phyloP scores from a whole-genome alignment of 2,113 vertebrate species.

The Carettochelys insculpta region DNA sequence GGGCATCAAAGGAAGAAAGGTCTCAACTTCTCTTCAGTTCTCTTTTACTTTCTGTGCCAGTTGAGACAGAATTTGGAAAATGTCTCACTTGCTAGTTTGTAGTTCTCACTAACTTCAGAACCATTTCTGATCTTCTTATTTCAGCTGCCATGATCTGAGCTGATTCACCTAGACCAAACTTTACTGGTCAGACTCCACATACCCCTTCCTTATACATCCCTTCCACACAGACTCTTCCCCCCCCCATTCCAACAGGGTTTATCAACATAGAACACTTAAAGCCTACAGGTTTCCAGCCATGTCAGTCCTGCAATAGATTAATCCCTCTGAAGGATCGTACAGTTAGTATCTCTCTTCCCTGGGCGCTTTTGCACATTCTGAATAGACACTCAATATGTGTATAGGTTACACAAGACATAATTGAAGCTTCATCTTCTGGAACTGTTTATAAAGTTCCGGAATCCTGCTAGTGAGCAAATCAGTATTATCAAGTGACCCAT shows the following conservation, averaged over 20 bases:
- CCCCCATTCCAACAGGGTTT: too few species aligned
- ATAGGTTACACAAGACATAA: background rate
- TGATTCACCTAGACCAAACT: background rate
- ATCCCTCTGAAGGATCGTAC: background rate
- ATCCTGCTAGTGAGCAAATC: too few species aligned
- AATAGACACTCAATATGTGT: background rate
- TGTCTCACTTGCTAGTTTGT: background rate
- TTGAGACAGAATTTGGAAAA: background rate
- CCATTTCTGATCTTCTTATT: background rate
- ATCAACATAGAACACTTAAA: too few species aligned
- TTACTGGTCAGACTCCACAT: background rate
- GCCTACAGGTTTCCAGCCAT: background rate
- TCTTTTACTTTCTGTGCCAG: background rate
- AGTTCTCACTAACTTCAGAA: background rate
- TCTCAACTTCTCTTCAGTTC: background rate
- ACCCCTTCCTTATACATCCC: background rate
- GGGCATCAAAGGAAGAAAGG: background rate
- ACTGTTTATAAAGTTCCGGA: background rate
- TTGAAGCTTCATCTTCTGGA: background rate
- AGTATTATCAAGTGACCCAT: background rate
- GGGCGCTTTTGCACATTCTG: background rate
- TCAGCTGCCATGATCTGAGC: background rate
- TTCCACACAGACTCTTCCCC: too few species aligned
- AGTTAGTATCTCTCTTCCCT: background rate
- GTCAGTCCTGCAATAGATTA: background rate